These are phyloP conservation scores for Drosophila bifasciata DNA, from an alignment of 1,140 invertebrate species.

Conservation along the genomic window DNA sequence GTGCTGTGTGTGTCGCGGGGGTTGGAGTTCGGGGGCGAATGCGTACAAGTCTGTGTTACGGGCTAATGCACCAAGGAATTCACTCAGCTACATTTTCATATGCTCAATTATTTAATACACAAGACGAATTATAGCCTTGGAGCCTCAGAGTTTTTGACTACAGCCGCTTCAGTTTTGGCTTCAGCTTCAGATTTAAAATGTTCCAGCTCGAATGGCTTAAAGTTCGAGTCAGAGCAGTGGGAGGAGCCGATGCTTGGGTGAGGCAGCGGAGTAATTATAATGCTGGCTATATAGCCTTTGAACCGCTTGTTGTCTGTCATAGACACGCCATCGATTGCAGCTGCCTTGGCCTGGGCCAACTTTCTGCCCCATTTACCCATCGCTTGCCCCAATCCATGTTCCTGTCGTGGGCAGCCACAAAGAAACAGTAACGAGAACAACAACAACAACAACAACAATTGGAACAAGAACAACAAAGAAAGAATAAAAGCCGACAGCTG, in stretches of 20 bases:
- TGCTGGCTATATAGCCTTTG: constrained; percentile 63
- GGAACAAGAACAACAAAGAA: constrained; percentile 20
- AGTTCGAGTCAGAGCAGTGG: constrained; percentile 17
- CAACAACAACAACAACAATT: constrained; percentile 5
- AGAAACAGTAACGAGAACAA: constrained; percentile 42
- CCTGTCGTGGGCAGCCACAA: constrained; percentile 38
- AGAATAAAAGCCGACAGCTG: constrained; percentile 54
- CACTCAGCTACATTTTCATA: constrained; percentile 70
- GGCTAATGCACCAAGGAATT: constrained; percentile 64
- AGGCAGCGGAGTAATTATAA: constrained; percentile 62
- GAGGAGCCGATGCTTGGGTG: not conserved
- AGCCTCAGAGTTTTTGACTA: constrained; percentile 16
- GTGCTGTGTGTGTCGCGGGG: no score
- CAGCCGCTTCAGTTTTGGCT: constrained; percentile 38
- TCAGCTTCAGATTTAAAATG: constrained; percentile 12
- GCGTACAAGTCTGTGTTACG: constrained; percentile 22
- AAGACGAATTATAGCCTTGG: constrained; percentile 21
- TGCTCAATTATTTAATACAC: constrained; percentile 74
- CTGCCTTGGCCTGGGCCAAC: constrained; percentile 42
- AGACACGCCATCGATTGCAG: constrained; percentile 73
- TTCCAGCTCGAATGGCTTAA: constrained; percentile 57
- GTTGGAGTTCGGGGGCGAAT: no score
- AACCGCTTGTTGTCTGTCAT: constrained; percentile 69
- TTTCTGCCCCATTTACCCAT: constrained; percentile 63
- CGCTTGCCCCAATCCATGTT: not conserved